Conservation (phyloP, 1,140 invertebrate species). For the Piezodorus guildinii region DNA sequence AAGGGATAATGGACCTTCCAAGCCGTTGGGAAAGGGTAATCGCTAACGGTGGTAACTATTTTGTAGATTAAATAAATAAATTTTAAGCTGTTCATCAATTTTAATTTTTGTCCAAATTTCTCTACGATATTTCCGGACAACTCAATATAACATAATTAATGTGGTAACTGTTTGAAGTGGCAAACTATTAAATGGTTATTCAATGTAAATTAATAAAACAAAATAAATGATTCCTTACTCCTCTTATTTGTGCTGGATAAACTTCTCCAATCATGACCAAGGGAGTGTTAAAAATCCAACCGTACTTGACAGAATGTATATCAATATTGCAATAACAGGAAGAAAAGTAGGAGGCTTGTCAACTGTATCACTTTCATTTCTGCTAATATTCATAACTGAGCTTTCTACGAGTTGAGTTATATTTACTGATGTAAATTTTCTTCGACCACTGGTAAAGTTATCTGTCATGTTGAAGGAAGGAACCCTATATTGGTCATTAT, state of each 20-base stretch:
- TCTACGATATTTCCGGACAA: no score
- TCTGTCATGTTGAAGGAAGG: not conserved
- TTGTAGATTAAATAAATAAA: no score
- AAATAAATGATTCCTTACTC: no score
- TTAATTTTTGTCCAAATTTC: no score
- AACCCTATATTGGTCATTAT: not conserved
- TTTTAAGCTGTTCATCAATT: no score
- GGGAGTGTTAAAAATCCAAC: constrained; percentile 51
- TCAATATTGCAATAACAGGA: constrained; percentile 41
- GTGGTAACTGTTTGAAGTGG: no score
- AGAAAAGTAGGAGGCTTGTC: constrained; percentile 30
- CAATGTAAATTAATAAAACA: no score
- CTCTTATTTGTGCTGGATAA: constrained; percentile 51
- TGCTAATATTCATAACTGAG: not conserved
- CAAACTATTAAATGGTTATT: no score
- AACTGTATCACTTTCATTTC: not conserved
- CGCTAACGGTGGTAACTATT: no score
- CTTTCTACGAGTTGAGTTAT: not conserved
- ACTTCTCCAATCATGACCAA: constrained; percentile 67
- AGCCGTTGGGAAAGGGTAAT: no score
- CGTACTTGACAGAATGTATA: constrained; percentile 48
- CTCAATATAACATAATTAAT: no score
- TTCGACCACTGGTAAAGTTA: not conserved
- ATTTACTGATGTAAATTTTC: not conserved
- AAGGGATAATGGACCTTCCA: no score